Evolutionary conservation across 2,113 vertebrate species (phyloP), one percentile per base, ranked within the genome.

Genomic region (Apteryx mantelli): DNA sequence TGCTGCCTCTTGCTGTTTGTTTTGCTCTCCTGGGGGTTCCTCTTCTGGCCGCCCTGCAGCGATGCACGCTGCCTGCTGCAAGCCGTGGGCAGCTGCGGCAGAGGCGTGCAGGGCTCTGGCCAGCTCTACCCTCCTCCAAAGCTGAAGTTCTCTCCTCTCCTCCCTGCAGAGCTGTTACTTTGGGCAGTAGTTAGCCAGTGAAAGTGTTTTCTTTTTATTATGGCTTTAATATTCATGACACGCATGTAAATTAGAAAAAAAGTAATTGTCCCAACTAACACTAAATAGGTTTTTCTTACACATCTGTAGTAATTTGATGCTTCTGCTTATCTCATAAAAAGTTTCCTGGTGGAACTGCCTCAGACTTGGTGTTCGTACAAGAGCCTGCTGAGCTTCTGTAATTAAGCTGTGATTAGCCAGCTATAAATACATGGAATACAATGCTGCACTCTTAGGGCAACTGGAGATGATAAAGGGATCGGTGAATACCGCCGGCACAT

Each of bases 331-430:
- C 97, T 98, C 96, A 32, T 98, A 98, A 98, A 97, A 98, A 98
- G 98, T 98, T 98, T 98, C 95, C 86, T 95, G 52, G 97, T 96
- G 95, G 97, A 98, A 76, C 97, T 88, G 95, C 96, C 95, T 89
- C 42, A 85, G 95, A 65, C 83, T 96, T 24, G 1, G 89, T 94
- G 97, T 90, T 98, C 96, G 52, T 79, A 95, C 91, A 46, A 82
- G 93, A 97, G 86, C 98, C 97, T 15, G 95, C 98, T 97, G 98
- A 96, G 98, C 95, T 94, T 65, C 97, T 94, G 97, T 98, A 98
- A 98, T 98, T 98, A 98, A 98, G 97, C 97, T 97, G 97, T 97
- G 98, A 98, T 98, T 98, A 98, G 97, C 97, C 83, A 53, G 91
- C 97, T 98, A 90, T 95, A 96, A 97, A 97, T 97, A 96, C 81